These are phyloP conservation scores for Gonatopus flavifemur DNA, from an alignment of 1,140 invertebrate genomes.

Conservation along the genomic window DNA sequence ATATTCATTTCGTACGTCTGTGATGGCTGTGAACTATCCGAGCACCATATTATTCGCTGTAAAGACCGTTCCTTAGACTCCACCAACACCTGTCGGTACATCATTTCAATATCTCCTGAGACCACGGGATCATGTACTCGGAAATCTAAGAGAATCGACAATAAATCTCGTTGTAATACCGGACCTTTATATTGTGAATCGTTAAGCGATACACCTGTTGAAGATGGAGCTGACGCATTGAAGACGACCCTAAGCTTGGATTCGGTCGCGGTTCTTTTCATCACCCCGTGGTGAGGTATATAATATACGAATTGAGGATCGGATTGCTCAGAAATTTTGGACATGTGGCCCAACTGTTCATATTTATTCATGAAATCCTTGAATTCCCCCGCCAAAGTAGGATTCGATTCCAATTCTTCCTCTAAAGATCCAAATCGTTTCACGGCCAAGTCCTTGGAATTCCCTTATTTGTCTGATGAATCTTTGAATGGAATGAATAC, in stretches of 20 bases:
- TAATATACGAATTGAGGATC: neutral
- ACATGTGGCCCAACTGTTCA: too few species aligned
- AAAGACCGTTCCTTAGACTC: neutral
- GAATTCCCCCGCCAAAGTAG: neutral
- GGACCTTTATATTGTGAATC: too few species aligned
- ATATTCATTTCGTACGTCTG: neutral
- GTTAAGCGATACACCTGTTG: neutral
- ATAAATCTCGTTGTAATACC: neutral
- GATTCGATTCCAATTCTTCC: too few species aligned
- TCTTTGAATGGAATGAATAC: too few species aligned
- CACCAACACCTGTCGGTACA: neutral
- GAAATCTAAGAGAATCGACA: neutral
- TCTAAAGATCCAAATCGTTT: too few species aligned
- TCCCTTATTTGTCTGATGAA: too few species aligned
- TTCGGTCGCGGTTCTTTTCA: neutral
- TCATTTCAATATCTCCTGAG: neutral
- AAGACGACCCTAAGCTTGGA: neutral
- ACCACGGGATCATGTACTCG: neutral
- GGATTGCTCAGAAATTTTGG: neutral
- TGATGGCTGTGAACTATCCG: neutral
- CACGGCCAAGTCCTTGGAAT: too few species aligned
- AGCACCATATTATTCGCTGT: neutral
- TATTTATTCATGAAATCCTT: neutral
- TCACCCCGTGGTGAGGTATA: neutral
- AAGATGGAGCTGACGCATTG: neutral